Percentiles rank a stretch among this genome's conserved stretches.
These are phyloP conservation scores for Trialeurodes vaporariorum DNA, from an alignment of 1,140 invertebrate genomes.

Conservation along the genomic window DNA sequence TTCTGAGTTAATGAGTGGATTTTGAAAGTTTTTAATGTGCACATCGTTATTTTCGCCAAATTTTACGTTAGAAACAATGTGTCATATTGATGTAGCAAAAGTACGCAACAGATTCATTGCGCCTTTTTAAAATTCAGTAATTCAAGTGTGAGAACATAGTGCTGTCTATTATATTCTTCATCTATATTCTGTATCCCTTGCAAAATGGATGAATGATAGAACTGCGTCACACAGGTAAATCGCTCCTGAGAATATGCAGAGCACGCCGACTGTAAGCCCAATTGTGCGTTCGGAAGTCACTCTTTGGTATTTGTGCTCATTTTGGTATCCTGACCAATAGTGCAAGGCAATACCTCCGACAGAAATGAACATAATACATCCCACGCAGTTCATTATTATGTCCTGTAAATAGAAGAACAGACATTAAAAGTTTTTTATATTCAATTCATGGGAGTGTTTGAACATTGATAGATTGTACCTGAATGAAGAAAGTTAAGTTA, in stretches of 20 bases:
- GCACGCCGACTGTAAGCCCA: conserved; percentile 60
- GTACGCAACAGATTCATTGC: too few relatives aligned
- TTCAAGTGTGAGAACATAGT: too few relatives aligned
- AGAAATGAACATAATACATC: conserved; percentile 66
- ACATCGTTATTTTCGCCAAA: too few relatives aligned
- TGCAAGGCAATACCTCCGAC: conserved; percentile 71
- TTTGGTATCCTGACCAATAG: conserved; percentile 73
- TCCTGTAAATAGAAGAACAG: conserved; percentile 42
- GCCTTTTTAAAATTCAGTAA: too few relatives aligned
- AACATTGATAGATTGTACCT: too few relatives aligned
- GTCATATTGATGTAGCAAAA: too few relatives aligned
- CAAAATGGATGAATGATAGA: conserved; percentile 56
- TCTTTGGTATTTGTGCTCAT: conserved; percentile 55
- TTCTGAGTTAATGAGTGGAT: too few relatives aligned
- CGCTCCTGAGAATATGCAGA: conserved; percentile 64
- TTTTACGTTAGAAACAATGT: too few relatives aligned
- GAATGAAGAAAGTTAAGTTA: neutral
- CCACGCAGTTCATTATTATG: conserved; percentile 74
- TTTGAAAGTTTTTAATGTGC: too few relatives aligned
- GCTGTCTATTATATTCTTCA: too few relatives aligned
- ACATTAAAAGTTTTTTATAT: neutral
- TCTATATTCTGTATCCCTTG: conserved; percentile 42
- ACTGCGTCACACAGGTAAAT: conserved; percentile 64
- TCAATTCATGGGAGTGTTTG: too few relatives aligned
- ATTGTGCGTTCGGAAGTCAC: conserved; percentile 57